phyloP scores from a whole-genome alignment of 2,113 vertebrate genomes.

The Spea bombifrons region DNA sequence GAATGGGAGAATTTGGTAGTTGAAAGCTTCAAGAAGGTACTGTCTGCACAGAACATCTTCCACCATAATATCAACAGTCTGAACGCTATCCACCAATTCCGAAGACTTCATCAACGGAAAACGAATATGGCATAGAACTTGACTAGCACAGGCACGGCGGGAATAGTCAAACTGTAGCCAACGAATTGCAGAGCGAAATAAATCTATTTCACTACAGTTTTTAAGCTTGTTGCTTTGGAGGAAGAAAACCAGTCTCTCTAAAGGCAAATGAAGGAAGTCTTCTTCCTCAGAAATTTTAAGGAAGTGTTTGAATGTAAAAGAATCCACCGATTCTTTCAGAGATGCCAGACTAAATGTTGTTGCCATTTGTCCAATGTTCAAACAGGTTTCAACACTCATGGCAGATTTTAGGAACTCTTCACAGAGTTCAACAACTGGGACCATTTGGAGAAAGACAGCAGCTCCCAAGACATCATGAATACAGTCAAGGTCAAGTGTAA shows the following conservation, averaged over 20 bases:
- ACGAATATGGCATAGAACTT: slow-evolving; percentile 87
- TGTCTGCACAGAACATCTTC: slow-evolving; percentile 88
- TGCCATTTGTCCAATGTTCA: slow-evolving; percentile 97
- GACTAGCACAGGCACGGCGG: slow-evolving; percentile 74
- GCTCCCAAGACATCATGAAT: slow-evolving; percentile 96
- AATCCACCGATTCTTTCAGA: slow-evolving; percentile 88
- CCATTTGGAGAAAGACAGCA: slow-evolving; percentile 96
- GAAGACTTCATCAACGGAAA: slow-evolving; percentile 94
- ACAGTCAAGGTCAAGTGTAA: slow-evolving; percentile 91
- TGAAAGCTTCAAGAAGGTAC: slow-evolving; percentile 94
- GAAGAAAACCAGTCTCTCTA: slow-evolving; percentile 92
- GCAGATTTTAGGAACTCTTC: slow-evolving; percentile 96
- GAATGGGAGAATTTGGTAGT: slow-evolving; percentile 95
- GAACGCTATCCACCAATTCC: slow-evolving; percentile 92
- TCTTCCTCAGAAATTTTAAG: slow-evolving; percentile 92
- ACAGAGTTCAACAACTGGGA: slow-evolving; percentile 90
- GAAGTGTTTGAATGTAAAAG: slow-evolving; percentile 92
- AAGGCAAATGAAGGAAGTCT: slow-evolving; percentile 91
- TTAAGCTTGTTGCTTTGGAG: slow-evolving; percentile 92
- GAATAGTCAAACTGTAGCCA: slow-evolving; percentile 83
- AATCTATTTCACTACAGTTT: slow-evolving; percentile 88
- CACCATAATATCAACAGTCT: slow-evolving; percentile 92
- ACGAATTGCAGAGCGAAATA: slow-evolving; percentile 84
- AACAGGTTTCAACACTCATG: slow-evolving; percentile 95
- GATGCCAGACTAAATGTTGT: slow-evolving; percentile 91